Base-by-base conservation (phyloP, 2,797 vertebrate genomes). In the Sebastes aleutianus region DNA sequence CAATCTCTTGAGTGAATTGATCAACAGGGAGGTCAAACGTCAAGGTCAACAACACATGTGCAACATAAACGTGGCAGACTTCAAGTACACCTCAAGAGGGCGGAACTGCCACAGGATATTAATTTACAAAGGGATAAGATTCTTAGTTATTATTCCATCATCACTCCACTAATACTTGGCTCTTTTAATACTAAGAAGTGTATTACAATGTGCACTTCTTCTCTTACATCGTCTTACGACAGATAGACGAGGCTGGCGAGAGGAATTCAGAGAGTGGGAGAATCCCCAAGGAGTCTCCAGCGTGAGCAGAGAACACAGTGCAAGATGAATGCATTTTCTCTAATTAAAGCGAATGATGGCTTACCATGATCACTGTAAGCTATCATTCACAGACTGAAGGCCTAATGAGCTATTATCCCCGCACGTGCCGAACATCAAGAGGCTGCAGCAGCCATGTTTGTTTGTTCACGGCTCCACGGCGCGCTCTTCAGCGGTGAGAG, bases 201-300 rank as follows among this genome's bases (percentile, higher is more conserved):
- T 83, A 76, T 92, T 92, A 91, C 91, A 79, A 82, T 66, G 69
- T 83, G 85, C 82, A 80, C 86, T 82, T 89, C 91, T 87, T 72
- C 87, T 92, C 91, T 94, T 94, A 93, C 92, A 90, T 83, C 54
- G 79, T 93, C 90, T 94, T 94, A 93, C 92, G 62, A 92, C 92
- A 94, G 90, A 85, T 34, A 63, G 76, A 81, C 9, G 79, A 87
- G 63, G 83, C 88, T 76, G 78, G 67, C 32, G 69, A 66, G 85
- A 84, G 76, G 86, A 90, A 87, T 90, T 88, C 84, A 82, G 83
- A 81, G 89, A 85, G 90, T 68, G 74, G 87, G 85, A 87, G 89
- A 85, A 83, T 95, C 91, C 88, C 93, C 3, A n/a, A 75, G 86
- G 94, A 93, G 66, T 24, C 83, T 63, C 78, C 82, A 81, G 86